These are phyloP conservation scores for Tauraco erythrolophus DNA, from an alignment of 2,113 vertebrate species.

Conservation along the genomic window DNA sequence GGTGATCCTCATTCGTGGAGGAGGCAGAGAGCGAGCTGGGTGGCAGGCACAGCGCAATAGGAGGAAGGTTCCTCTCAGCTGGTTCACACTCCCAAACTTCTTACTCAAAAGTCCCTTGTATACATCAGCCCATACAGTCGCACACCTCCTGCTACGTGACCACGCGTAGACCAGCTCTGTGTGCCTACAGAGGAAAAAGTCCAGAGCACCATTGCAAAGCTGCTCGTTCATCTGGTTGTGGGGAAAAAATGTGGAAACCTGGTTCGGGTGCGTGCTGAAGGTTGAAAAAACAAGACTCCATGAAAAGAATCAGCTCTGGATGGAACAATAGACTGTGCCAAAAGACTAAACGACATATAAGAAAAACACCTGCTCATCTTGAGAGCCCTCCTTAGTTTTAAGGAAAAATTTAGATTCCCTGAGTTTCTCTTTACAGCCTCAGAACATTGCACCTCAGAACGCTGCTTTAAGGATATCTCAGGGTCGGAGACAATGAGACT, in stretches of 20 bases:
- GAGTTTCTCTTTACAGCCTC: neutral
- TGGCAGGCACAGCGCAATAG: fast-evolving
- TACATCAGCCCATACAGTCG: neutral
- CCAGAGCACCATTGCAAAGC: neutral
- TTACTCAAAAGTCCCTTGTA: neutral
- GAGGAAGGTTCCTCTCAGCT: neutral
- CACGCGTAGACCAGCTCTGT: fast-evolving
- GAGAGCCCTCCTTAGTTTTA: neutral
- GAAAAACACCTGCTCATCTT: neutral
- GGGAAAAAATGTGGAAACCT: neutral
- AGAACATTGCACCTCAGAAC: neutral
- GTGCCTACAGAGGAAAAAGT: neutral
- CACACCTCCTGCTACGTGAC: fast-evolving
- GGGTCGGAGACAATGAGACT: neutral
- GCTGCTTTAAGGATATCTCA: neutral
- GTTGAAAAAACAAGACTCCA: neutral
- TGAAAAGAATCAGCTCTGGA: neutral
- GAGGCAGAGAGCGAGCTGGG: neutral
- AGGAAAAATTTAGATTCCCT: neutral
- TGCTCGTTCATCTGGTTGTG: fast-evolving
- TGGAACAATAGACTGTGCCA: neutral
- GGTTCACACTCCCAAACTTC: neutral
- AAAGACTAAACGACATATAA: neutral
- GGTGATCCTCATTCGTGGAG: fast-evolving
- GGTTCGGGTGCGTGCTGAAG: fast-evolving